Evolutionary conservation across 2,888 invertebrate genomes (phyloP).

Genomic region (Ochlodes sylvanus): DNA sequence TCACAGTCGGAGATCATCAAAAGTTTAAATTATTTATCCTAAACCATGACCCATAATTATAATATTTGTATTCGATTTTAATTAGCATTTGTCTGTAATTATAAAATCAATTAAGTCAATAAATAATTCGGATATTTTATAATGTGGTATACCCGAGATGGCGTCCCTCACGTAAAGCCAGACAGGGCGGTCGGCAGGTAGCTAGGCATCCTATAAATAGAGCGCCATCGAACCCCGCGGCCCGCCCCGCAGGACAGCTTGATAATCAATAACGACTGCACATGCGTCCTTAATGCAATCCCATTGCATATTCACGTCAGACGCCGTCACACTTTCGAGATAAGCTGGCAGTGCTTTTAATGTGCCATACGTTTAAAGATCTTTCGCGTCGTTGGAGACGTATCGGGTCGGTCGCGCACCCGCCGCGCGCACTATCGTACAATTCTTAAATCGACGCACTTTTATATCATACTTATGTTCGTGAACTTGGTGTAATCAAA

Average conservation of each 20-base stretch:
- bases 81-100: too few relatives aligned
- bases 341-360: not conserved
- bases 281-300: constrained; percentile 33
- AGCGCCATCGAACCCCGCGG: not conserved
- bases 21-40: too few relatives aligned
- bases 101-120: too few relatives aligned
- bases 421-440: not conserved
- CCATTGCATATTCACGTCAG: constrained; percentile 9
- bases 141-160: not conserved
- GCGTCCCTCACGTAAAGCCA: constrained; percentile 1
- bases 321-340: constrained; percentile 11
- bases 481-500: not conserved
- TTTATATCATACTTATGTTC: not conserved
- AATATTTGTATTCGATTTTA: too few relatives aligned
- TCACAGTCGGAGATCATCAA: too few relatives aligned
- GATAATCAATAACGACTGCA: constrained; percentile 32
- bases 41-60: too few relatives aligned
- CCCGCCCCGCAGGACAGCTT: constrained; percentile 14
- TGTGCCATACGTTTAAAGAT: not conserved
- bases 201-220: constrained; percentile 32
- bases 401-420: not conserved
- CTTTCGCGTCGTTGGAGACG: not conserved
- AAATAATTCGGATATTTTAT: not conserved
- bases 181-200: constrained; percentile 24
- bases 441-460: not conserved